Percentiles rank a stretch among this genome's conserved stretches.
phyloP scores from a whole-genome alignment of 1,140 invertebrate genomes.

The Acromyrmex echinatior region DNA sequence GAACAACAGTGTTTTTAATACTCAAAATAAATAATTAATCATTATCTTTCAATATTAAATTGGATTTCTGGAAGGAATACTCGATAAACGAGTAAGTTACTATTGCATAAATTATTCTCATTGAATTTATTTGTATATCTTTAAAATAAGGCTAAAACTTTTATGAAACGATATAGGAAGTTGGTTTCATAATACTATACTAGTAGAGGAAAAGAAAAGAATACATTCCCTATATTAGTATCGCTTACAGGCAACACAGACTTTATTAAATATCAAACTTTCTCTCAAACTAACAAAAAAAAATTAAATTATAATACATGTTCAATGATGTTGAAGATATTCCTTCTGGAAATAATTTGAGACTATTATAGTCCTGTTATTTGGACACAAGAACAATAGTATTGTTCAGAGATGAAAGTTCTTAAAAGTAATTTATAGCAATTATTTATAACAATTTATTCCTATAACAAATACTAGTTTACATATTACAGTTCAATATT shows the following conservation, averaged over 20 bases:
- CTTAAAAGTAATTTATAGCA: neutral
- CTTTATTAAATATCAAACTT: constrained; percentile 43
- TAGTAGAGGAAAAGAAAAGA: neutral
- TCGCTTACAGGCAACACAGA: neutral
- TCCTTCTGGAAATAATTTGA: neutral
- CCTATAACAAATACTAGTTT: constrained; percentile 63
- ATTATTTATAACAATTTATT: constrained; percentile 41
- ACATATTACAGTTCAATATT: constrained; percentile 86
- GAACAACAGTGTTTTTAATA: too few species aligned
- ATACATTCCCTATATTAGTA: neutral
- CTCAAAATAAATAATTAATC: too few species aligned
- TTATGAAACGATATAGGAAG: neutral
- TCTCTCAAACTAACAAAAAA: neutral
- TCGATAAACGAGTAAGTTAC: too few species aligned
- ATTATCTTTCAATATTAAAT: too few species aligned
- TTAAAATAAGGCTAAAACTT: neutral
- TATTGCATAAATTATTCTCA: too few species aligned
- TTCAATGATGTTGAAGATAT: neutral
- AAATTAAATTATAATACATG: constrained; percentile 34
- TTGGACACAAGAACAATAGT: neutral
- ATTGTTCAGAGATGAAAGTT: neutral
- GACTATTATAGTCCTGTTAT: neutral
- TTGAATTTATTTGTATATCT: too few species aligned
- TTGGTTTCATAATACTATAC: neutral
- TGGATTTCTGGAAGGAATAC: too few species aligned